These are phyloP conservation scores for Loripinus fragilis DNA, from an alignment of 2,888 invertebrate species.

Conservation along the genomic window DNA sequence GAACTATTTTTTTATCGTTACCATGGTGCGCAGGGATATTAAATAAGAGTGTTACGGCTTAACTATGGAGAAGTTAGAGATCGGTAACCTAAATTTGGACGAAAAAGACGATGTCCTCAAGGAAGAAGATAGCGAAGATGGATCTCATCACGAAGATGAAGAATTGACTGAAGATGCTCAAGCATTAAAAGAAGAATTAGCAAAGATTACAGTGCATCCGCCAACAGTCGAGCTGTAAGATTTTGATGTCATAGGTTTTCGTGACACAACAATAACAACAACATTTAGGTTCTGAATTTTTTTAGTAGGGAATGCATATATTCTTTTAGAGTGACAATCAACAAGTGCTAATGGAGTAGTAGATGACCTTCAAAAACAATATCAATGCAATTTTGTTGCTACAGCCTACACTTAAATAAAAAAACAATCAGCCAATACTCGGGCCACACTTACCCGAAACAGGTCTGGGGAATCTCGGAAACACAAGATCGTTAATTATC, in stretches of 20 bases:
- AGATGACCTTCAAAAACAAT: too few species aligned
- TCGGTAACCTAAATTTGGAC: constrained; percentile 30
- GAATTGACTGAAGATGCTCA: constrained; percentile 72
- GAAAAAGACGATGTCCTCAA: constrained; percentile 51
- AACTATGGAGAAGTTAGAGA: constrained; percentile 3
- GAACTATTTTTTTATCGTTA: constrained; percentile 58
- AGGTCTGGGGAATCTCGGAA: too few species aligned
- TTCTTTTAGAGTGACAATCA: too few species aligned
- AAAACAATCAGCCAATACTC: too few species aligned
- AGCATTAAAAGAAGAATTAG: constrained; percentile 78
- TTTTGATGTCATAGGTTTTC: constrained; percentile 38
- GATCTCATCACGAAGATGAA: constrained; percentile 53
- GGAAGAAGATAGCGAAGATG: constrained; percentile 62
- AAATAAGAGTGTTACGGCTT: constrained; percentile 56
- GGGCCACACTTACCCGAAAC: too few species aligned
- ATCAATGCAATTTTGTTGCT: too few species aligned
- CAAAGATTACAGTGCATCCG: constrained; percentile 76
- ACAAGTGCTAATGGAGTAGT: too few species aligned
- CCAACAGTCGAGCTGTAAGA: constrained; percentile 70
- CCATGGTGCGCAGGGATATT: constrained; percentile 67
- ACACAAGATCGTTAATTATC: too few species aligned
- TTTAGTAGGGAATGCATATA: too few species aligned
- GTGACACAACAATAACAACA: too few species aligned
- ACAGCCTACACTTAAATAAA: too few species aligned
- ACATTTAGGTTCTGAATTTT: too few species aligned